Base-by-base conservation (phyloP, 2,113 vertebrate genomes). In the Egretta garzetta region DNA sequence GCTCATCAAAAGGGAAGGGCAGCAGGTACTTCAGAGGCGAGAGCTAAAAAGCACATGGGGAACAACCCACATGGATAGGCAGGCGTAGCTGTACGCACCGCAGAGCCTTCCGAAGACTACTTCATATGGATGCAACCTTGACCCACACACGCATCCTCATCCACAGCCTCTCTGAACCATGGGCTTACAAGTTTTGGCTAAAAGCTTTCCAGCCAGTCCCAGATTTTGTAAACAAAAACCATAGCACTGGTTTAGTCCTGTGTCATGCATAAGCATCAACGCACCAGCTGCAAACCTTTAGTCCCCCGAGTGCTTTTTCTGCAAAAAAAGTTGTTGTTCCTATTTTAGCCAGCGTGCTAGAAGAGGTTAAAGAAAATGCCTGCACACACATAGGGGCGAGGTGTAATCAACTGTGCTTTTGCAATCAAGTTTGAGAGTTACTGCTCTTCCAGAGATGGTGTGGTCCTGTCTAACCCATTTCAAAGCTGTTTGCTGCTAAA, bases 11-110 rank as follows among this genome's bases (percentile, higher is more conserved):
- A 39, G 12, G n/a, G 17, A 39, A 39, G 39, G 39, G 39, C 39
- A 58, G 55, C 6, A n/a, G 41, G 1, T 6, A 14, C 1, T 18
- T 45, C 8, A 24, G n/a, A 27, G 17, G 8, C 6, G 12, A 22
- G 32, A 74, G 47, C 28, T 30, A 39, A 6, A 33, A 74, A 30
- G 10, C 39, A 24, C 4, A 1, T 8, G 39, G 26, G 28, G 15
- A 60, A 43, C 10, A 26, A 35, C 53, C 37, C 55, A 5, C 7
- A 2, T 3, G 64, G 62, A 6, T 3, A 37, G 37, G 64, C 33
- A 60, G 64, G 67, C 17, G 3, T 0, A 4, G 55, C 73, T 53
- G 35, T 0, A 6, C 43, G 6, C 12, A 3, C 17, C 1, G 17
- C 1, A 15, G 66, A 4, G 39, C 30, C 52, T 43, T 37, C 68